Conservation (phyloP, 2,797 vertebrate species). For the Smutsia gigantea region DNA sequence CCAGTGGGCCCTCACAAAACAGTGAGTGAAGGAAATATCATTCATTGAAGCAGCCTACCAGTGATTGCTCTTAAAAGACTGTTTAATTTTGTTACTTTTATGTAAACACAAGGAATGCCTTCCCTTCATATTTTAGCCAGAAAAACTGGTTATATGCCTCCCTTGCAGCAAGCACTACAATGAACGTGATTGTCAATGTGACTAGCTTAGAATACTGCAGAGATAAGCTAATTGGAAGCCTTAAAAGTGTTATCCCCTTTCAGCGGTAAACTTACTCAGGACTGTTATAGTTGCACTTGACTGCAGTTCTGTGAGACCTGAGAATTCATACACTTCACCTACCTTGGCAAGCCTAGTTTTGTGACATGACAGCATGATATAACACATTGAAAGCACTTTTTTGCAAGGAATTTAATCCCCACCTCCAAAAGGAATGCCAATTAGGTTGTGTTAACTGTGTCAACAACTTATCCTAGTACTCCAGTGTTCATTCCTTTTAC, state of each 20-base stretch:
- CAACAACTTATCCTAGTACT: slow-evolving; percentile 86
- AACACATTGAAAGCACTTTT: slow-evolving; percentile 91
- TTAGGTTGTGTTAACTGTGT: slow-evolving; percentile 87
- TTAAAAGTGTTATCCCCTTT: slow-evolving; percentile 87
- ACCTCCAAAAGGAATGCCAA: slow-evolving; percentile 83
- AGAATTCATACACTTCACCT: slow-evolving; percentile 88
- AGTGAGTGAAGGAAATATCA: slow-evolving; percentile 90
- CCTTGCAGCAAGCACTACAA: slow-evolving; percentile 82
- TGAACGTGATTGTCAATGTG: slow-evolving; percentile 73
- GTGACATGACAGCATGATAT: slow-evolving; percentile 86
- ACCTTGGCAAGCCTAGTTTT: slow-evolving; percentile 87
- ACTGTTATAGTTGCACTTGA: slow-evolving; percentile 87
- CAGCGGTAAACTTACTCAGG: slow-evolving; percentile 85
- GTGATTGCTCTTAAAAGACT: slow-evolving; percentile 72
- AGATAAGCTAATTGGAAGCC: slow-evolving; percentile 87
- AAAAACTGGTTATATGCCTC: slow-evolving; percentile 80
- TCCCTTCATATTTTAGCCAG: slow-evolving; percentile 87
- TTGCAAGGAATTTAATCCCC: slow-evolving; percentile 84
- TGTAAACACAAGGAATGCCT: slow-evolving; percentile 88
- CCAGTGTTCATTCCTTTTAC: slow-evolving; percentile 89
- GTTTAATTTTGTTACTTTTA: slow-evolving; percentile 45
- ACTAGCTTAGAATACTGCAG: slow-evolving; percentile 85
- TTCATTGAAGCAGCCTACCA: slow-evolving; percentile 88
- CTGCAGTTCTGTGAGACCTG: slow-evolving; percentile 89
- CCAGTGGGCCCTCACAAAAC: slow-evolving; percentile 58